Evolutionary conservation across 2,113 vertebrate species (phyloP), one percentile per base, ranked within the genome.

Genomic region (Calypte anna): DNA sequence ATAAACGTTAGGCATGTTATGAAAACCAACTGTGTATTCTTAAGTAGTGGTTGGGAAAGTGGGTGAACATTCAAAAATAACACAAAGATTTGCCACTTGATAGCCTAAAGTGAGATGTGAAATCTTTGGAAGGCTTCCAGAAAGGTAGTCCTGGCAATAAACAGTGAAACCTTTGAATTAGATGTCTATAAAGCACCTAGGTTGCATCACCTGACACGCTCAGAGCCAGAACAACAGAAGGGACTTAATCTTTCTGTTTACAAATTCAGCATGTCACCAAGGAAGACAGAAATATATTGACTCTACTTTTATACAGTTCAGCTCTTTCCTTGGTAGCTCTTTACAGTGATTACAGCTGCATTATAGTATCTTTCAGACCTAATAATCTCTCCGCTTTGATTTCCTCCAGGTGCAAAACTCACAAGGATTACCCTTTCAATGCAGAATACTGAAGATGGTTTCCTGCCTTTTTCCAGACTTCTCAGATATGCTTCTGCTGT

Each of bases 341-440:
- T 62, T 38, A n/a, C 54, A 20, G 67, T 79, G 44, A 25, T 31
- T 78, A 50, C 38, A 87, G 78, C 50, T 84, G 38, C 16, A 23
- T 10, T 48, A 2, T 10, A 33, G 6, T 14, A 6, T 38, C 43
- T 75, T 51, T 53, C 55, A 38, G 17, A 38, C 6, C 8, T 23
- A 5, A 38, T 80, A 63, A 95, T 33, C 14, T 73, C 78, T 55
- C 55, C 8, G 85, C 22, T 93, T 82, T 82, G 17, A 17, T 89
- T 61, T 81, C 68, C 27, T 80, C 31, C 76, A 98, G 97, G 90
- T 96, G 86, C 84, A 77, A 44, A 76, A 90, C 48, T 68, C 97
- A 96, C 92, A 95, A 97, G 90, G 94, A 77, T 1, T 98, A 97
- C 72, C 97, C 97, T 51, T 98, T 98, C 92, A 6, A 90, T 62